Conservation (phyloP, 2,888 invertebrate genomes). For the Athetis lepigone region DNA sequence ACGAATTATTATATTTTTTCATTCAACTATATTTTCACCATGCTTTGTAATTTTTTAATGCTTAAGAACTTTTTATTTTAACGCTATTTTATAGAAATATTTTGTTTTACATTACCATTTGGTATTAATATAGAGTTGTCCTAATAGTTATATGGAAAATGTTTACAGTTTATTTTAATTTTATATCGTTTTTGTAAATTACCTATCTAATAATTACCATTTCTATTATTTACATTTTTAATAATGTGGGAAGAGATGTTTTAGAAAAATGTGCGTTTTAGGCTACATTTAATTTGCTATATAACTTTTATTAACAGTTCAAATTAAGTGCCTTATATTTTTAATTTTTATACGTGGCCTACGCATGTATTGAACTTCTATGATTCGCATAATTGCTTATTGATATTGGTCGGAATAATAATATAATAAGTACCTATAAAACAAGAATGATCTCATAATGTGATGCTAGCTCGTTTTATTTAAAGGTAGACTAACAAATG, state of each 20-base stretch:
- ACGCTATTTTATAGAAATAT: constrained; percentile 30
- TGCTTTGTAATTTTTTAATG: constrained; percentile 57
- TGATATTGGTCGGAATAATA: constrained; percentile 41
- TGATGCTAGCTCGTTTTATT: constrained; percentile 56
- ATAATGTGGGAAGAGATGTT: constrained; percentile 16
- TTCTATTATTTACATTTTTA: too few relatives aligned
- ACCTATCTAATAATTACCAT: too few relatives aligned
- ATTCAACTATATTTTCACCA: constrained; percentile 34
- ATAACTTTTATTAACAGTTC: constrained; percentile 42
- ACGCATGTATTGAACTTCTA: constrained; percentile 37
- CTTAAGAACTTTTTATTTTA: constrained; percentile 45
- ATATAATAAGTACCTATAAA: constrained; percentile 39
- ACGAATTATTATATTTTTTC: constrained; percentile 15
- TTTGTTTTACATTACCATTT: constrained; percentile 40
- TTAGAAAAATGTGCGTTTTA: constrained; percentile 33
- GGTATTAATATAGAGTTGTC: constrained; percentile 45
- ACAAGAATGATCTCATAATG: constrained; percentile 61
- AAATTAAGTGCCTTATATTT: constrained; percentile 36
- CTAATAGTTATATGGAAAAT: constrained; percentile 55
- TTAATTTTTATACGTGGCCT: constrained; percentile 42
- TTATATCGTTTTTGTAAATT: constrained; percentile 33
- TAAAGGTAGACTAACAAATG: constrained; percentile 54
- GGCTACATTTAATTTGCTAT: constrained; percentile 38
- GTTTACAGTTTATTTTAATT: constrained; percentile 34
- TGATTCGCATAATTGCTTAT: constrained; percentile 49